Evolutionary conservation across 23 tunicate genomes (phyloP).

Genomic region (Phallusia fumigata): DNA sequence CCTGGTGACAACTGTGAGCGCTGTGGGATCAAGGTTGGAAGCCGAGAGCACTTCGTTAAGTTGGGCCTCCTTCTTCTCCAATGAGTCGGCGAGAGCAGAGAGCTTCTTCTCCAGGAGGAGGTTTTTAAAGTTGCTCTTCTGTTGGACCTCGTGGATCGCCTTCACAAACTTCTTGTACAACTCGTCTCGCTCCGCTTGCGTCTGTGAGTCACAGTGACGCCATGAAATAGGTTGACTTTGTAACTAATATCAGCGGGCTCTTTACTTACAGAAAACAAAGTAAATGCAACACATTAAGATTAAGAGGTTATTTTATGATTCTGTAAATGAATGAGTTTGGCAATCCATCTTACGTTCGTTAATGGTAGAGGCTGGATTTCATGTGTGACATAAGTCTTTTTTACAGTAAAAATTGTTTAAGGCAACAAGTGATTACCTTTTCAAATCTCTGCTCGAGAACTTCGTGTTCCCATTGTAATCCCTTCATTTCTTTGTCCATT

Average conservation of each 20-base stretch:
- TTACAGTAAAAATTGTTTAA: no score
- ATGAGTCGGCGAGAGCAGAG: conserved; percentile 86
- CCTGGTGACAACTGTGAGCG: conserved; percentile 95
- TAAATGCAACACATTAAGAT: no score
- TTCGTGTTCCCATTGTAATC: conserved; percentile 96
- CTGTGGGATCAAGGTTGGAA: conserved; percentile 97
- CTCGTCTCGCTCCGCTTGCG: conserved; percentile 91
- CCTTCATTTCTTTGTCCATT: conserved; percentile 84
- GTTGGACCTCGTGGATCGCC: conserved; percentile 98
- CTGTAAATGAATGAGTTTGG: no score
- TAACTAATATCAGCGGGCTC: no score
- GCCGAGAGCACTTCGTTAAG: conserved; percentile 96
- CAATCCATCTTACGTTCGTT: no score
- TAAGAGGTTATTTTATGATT: no score
- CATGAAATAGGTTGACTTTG: no score
- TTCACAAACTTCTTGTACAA: conserved; percentile 86
- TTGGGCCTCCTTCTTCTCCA: conserved; percentile 99
- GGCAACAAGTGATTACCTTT: conserved; percentile 23
- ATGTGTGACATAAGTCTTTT: no score
- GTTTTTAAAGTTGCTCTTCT: conserved; percentile 95
- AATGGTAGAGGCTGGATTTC: no score
- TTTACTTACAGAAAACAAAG: no score
- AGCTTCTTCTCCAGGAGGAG: conserved; percentile 93
- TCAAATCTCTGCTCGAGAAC: conserved; percentile 91
- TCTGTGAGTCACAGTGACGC: conserved; percentile 15